A percentile compares a stretch with the other conserved stretches of the same genome.
Conservation (phyloP, 2,888 invertebrate genomes). For the Germaria angustata region DNA sequence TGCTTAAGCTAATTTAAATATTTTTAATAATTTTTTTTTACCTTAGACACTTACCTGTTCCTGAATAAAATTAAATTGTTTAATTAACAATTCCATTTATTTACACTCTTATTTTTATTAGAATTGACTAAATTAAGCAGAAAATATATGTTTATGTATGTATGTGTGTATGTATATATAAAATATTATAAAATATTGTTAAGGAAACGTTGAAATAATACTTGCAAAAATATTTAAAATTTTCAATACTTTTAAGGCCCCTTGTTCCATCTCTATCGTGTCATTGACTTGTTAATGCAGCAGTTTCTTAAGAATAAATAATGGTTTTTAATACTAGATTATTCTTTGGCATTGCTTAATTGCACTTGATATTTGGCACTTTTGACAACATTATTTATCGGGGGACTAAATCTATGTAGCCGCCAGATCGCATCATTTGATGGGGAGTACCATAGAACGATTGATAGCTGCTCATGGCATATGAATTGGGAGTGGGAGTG, state of each 20-base stretch:
- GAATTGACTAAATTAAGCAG: conserved; percentile 48
- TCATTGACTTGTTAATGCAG: neutral
- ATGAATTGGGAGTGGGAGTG: conserved; percentile 71
- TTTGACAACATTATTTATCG: conserved; percentile 71
- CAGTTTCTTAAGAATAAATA: neutral
- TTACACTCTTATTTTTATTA: conserved; percentile 29
- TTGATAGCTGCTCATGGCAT: conserved; percentile 78
- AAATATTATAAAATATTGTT: conserved; percentile 43
- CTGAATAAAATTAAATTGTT: no score
- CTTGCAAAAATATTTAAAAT: conserved; percentile 36
- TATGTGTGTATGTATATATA: neutral
- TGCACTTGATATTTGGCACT: conserved; percentile 4
- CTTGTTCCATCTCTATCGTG: neutral
- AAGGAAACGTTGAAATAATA: conserved; percentile 57
- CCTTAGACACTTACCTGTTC: no score
- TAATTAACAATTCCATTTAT: no score
- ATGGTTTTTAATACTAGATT: conserved; percentile 34
- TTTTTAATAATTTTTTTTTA: no score
- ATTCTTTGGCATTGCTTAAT: conserved; percentile 46
- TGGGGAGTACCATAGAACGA: conserved; percentile 76
- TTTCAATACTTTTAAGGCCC: conserved; percentile 2
- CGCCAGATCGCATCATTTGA: conserved; percentile 78
- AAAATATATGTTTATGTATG: no score
- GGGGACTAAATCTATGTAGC: conserved; percentile 79
- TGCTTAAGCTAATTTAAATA: no score